phyloP scores from a whole-genome alignment of 2,888 invertebrate genomes.

The Selenia dentaria region DNA sequence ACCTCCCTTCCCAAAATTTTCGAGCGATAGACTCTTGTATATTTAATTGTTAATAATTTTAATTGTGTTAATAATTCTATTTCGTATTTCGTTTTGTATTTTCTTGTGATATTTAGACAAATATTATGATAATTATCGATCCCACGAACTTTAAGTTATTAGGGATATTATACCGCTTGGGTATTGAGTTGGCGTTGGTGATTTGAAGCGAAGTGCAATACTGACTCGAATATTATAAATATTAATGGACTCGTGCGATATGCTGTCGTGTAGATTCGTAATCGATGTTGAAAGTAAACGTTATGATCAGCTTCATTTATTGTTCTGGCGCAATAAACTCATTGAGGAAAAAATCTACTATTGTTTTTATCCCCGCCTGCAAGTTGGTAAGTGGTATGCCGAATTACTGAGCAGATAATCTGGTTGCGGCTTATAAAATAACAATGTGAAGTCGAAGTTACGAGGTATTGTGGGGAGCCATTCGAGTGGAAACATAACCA shows the following conservation, averaged over 20 bases:
- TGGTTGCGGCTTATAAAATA: slow-evolving; percentile 53
- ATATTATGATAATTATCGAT: slow-evolving; percentile 77
- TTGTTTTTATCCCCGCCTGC: slow-evolving; percentile 70
- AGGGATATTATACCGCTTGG: slow-evolving; percentile 72
- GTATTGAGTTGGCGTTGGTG: slow-evolving; percentile 66
- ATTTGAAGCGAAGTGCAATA: slow-evolving; percentile 75
- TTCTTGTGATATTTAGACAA: slow-evolving; percentile 85
- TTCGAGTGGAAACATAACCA: slow-evolving; percentile 52
- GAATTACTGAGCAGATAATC: slow-evolving; percentile 51
- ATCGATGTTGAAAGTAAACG: slow-evolving; percentile 85
- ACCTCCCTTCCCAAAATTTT: slow-evolving; percentile 54
- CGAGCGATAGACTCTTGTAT: slow-evolving; percentile 68
- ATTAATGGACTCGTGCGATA: slow-evolving; percentile 73
- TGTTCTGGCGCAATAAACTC: slow-evolving; percentile 84
- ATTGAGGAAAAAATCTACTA: slow-evolving; percentile 71
- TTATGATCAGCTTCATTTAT: slow-evolving; percentile 84
- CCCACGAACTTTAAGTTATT: slow-evolving; percentile 82
- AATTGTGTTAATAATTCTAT: slow-evolving; percentile 82
- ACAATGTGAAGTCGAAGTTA: slow-evolving; percentile 37
- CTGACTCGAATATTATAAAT: slow-evolving; percentile 75
- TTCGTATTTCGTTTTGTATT: slow-evolving; percentile 83
- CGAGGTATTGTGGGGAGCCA: slow-evolving; percentile 44
- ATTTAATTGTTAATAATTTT: slow-evolving; percentile 83
- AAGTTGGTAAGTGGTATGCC: slow-evolving; percentile 50
- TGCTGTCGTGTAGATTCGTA: slow-evolving; percentile 80